Evolutionary conservation across 2,113 vertebrate genomes (phyloP).

Genomic region (Leptodactylus fuscus): DNA sequence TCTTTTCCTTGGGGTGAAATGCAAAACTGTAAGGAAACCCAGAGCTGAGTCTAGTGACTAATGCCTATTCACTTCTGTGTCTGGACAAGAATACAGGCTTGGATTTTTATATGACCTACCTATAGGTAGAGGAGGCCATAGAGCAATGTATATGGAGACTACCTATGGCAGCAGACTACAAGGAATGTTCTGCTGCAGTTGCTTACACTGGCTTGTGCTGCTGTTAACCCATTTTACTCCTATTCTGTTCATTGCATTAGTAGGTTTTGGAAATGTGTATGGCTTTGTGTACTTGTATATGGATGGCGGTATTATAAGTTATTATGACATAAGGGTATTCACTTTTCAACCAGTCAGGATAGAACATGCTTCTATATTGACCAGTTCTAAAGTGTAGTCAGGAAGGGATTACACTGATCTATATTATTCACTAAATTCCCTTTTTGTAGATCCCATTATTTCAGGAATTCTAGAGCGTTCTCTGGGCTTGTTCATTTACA

Average conservation of each 20-base stretch:
- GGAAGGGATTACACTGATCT: neutral
- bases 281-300: neutral
- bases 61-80: neutral
- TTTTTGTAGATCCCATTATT: neutral
- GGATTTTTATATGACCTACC: neutral
- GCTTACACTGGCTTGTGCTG: constrained; percentile 1
- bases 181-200: constrained; percentile 8
- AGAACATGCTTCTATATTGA: neutral
- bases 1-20: neutral
- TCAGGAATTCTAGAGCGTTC: neutral
- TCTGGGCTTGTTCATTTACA: neutral
- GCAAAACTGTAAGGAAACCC: neutral
- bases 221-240: constrained; percentile 9
- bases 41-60: neutral
- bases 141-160: neutral
- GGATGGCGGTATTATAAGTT: neutral
- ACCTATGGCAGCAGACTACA: neutral
- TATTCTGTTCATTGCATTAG: neutral
- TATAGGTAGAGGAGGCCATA: neutral
- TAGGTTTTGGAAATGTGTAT: neutral
- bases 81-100: neutral
- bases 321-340: neutral
- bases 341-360: neutral
- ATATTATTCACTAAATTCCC: neutral
- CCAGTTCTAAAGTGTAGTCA: no score